Evolutionary conservation across 2,888 invertebrate species (phyloP), one percentile per base, ranked within the genome.

Genomic region (Cyaniris semiargus): DNA sequence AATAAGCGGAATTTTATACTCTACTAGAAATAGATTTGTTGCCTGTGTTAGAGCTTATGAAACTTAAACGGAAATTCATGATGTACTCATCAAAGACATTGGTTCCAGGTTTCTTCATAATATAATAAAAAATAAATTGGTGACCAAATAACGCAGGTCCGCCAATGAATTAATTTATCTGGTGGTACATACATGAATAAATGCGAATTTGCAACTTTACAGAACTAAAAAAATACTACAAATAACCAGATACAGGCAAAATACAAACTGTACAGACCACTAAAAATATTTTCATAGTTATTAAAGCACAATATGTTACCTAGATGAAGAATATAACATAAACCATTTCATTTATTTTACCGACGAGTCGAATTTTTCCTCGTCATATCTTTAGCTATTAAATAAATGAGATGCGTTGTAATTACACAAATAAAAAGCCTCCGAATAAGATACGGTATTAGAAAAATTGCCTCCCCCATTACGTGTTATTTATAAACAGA

Each of bases 381-480:
- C 15, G 23, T 66, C 27, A 31, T 66, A 38, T 23, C 7, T 21
- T 72, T n/a, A 38, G 72, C 44, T 44, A 72, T 72, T 44, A 72
- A 38, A 13, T 44, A 38, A 44, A 38, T 7, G 38, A 21, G 38
- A 72, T 44, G 23, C 13, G 72, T 38, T 21, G 21, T 38, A 72
- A 38, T 72, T 44, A 72, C 72, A 72, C 38, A 23, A 72, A 72
- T 72, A 38, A 44, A 72, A 38, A 38, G 21, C 72, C 72, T 44
- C 44, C 48, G 21, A 74, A 74, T 27, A 53, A 48, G 23, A 74
- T 53, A 53, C 72, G 70, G 56, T 53, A 70, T 53, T 15, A 53
- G 76, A 76, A 71, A 76, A 76, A 76, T 71, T 76, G 34, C 70
- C 76, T 53, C 56, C 56, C 76, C 21, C 23, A 70, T 76, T 76